Base-by-base conservation (phyloP, 1,140 invertebrate species). In the Panonychus citri region DNA sequence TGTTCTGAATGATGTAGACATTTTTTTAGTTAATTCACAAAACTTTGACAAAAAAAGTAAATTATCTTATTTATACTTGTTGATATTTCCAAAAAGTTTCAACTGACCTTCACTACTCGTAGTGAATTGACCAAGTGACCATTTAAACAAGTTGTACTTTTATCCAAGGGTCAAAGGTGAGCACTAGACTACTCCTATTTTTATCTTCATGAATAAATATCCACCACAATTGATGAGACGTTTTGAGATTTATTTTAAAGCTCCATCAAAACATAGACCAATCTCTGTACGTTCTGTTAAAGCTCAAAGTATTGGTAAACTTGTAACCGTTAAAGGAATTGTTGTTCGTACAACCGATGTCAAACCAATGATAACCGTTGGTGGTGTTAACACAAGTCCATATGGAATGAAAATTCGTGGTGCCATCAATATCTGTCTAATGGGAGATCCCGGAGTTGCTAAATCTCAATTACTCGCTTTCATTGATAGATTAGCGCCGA, bases 381-480 rank as follows among this genome's bases (percentile, higher is more conserved):
- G n/a, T n/a, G n/a, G n/a, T n/a, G n/a, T n/a, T n/a, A 90, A 97
- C 66, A 83, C 81, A 65, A 82, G 78, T 58, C 83, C 82, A 4
- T 70, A 71, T 56, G 79, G 79, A 57, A 78, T 81, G 75, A 78
- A 78, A 63, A 81, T 81, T 58, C 68, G 78, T 69, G 87, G 86
- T 66, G 79, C 86, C 65, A 93, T 99, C 53, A 99, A 99, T 70
- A 88, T 99, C 59, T 95, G 93, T 67, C 69, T 99, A 60, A 98
- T 99, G 93, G 95, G 95, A 43, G 95, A 99, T 77, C 95, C 95
- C 59, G 94, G 95, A 65, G 94, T 99, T 27, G 95, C 95, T 10
- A 99, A 99, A 72, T 95, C 89, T 0, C 95, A 99, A 71, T 72
- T 99, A 49, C 73, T 99, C 8, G 81, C 81, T 50, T 98, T 93